These are phyloP conservation scores for Pterobdella sp. DNA, from an alignment of 2,888 invertebrate genomes.

Conservation along the genomic window DNA sequence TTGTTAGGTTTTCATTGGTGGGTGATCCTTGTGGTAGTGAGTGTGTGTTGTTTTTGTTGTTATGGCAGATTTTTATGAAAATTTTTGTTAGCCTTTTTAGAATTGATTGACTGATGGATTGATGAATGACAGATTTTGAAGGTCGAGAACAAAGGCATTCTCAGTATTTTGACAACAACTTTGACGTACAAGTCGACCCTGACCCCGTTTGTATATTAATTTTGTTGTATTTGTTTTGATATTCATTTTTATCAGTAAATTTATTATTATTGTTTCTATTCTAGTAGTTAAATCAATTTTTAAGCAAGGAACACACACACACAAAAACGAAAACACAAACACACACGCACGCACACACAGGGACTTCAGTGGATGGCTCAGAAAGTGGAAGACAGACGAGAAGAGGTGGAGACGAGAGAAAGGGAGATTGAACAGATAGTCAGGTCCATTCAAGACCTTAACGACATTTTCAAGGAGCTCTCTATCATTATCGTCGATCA, in stretches of 20 bases:
- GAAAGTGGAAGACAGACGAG: constrained; percentile 63
- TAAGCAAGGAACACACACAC: neutral
- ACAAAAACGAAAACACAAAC: neutral
- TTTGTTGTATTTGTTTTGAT: neutral
- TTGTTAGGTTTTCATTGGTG: neutral
- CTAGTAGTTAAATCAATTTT: no score
- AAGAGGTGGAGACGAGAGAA: constrained; percentile 45
- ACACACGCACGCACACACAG: constrained; percentile 44
- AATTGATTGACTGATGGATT: no score
- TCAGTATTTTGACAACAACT: constrained; percentile 62
- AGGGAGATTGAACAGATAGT: constrained; percentile 85
- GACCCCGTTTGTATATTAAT: constrained; percentile 15
- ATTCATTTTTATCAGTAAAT: no score
- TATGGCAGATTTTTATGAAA: neutral
- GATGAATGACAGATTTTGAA: constrained; percentile 61
- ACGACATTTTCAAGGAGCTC: constrained; percentile 78
- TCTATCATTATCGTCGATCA: constrained; percentile 60
- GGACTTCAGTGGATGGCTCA: constrained; percentile 62
- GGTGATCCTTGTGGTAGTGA: neutral
- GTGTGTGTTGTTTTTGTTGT: neutral
- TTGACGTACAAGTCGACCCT: constrained; percentile 54
- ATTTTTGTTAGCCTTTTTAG: neutral
- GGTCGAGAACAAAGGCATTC: constrained; percentile 82
- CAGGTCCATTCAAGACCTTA: constrained; percentile 75
- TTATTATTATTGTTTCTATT: no score